Percentiles rank a stretch among this genome's conserved stretches.
Conservation (phyloP, 2,888 invertebrate genomes). For the Chaetogeoica ovagalla region DNA sequence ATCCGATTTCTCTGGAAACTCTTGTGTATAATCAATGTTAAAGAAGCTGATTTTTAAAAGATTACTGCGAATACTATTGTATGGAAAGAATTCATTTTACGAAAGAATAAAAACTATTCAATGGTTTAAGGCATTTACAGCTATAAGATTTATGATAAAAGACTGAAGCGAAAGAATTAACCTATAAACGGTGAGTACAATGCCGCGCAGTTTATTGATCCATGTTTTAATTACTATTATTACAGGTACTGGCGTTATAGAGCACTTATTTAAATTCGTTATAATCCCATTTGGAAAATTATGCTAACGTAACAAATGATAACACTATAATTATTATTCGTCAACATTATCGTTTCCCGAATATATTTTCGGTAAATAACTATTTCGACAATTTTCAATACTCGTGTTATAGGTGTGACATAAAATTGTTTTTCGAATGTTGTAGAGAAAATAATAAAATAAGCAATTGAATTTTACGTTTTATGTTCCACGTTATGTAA, state of each 20-base stretch:
- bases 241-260: neutral
- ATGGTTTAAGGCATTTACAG: neutral
- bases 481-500: too few relatives aligned
- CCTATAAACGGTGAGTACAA: neutral
- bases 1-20: too few relatives aligned
- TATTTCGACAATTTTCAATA: too few relatives aligned
- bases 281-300: neutral
- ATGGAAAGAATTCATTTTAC: neutral
- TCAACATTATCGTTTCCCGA: too few relatives aligned
- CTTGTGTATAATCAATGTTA: neutral
- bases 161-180: neutral
- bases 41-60: neutral
- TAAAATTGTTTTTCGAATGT: too few relatives aligned
- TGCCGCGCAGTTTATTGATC: neutral
- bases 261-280: too few relatives aligned
- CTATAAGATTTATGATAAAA: slow-evolving; percentile 1
- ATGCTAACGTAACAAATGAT: neutral
- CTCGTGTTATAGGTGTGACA: too few relatives aligned
- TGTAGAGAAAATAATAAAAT: too few relatives aligned
- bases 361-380: too few relatives aligned
- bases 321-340: too few relatives aligned
- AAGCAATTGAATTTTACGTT: too few relatives aligned
- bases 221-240: neutral
- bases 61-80: neutral
- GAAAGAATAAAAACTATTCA: neutral